Evolutionary conservation across 2,888 invertebrate species (phyloP), one percentile per base, ranked within the genome.

Genomic region (Stenchaetothrips biformis): DNA sequence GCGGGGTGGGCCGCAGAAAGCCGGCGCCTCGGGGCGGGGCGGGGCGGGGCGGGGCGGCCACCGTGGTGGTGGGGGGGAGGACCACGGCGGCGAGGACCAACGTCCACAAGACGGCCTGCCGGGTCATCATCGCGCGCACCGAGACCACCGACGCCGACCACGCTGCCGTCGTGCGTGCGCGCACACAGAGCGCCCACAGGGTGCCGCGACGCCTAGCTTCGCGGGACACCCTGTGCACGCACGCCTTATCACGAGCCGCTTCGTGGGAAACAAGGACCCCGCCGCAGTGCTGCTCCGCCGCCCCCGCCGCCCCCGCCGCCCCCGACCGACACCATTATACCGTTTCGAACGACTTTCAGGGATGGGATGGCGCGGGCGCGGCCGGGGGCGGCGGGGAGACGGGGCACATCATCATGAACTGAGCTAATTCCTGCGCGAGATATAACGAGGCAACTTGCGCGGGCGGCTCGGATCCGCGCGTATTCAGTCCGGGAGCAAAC

Each of bases 381-480:
- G 53, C 13, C 9, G 59, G 25, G 67, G 67, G 67, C 67, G 25
- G 67, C 53, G 16, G 53, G 53, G 53, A 53, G 53, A 53, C 53
- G 53, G 16, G 67, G 67, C 67, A 8, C 67, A 8, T 74, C 67
- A 74, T 25, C 67, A 74, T 74, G 67, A 74, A 74, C 67, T 25
- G 25, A 25, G 67, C 67, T 74, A 74, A 74, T 74, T 74, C 67
- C 67, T 25, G 25, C 67, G 67, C 67, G 11, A 74, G 67, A 74
- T 21, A 74, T 74, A 74, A 74, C 67, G 67, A 74, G 67, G 67
- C 67, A 74, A 74, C 67, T 74, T 74, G 59, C 4, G 53, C 53
- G 53, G 53, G 53, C 53, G 53, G 53, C 13, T 13, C 53, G 53
- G n/a, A n/a, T n/a, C n/a, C n/a, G 8, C 53, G 53, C 11, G 13